phyloP scores from a whole-genome alignment of 2,888 invertebrate genomes.

The Lamellibrachia satsuma region DNA sequence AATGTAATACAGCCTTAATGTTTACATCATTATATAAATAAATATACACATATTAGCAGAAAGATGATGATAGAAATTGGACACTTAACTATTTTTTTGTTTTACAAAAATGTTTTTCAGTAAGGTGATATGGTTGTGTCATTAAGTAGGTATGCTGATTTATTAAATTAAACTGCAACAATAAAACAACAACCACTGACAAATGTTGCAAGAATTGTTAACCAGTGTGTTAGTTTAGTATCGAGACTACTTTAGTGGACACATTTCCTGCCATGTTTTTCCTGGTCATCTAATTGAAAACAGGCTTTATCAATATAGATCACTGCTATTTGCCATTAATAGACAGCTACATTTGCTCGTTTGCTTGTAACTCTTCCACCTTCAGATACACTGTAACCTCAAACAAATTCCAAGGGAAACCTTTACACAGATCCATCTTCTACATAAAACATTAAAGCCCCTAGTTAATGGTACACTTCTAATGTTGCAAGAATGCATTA shows the following conservation, averaged over 20 bases:
- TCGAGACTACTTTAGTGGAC: neutral
- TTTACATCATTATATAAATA: neutral
- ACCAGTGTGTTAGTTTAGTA: neutral
- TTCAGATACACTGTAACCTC: neutral
- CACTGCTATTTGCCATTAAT: neutral
- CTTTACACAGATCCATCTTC: neutral
- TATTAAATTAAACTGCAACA: neutral
- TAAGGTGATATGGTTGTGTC: neutral
- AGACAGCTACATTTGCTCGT: neutral
- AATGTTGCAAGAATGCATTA: neutral
- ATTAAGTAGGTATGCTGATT: neutral
- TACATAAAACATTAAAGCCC: neutral
- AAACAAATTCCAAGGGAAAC: neutral
- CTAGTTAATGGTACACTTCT: neutral
- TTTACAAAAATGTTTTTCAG: neutral
- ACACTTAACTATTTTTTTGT: neutral
- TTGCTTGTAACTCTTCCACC: neutral
- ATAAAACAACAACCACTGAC: neutral
- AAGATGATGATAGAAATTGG: neutral
- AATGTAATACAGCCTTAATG: neutral
- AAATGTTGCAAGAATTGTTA: too few relatives aligned
- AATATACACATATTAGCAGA: neutral
- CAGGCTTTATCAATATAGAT: conserved; percentile 4
- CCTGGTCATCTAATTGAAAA: neutral
- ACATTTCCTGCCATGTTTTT: neutral